Percentiles rank a stretch among this genome's conserved stretches.
Evolutionary conservation across 2,797 vertebrate species (phyloP).

Genomic region (Echiichthys vipera): DNA sequence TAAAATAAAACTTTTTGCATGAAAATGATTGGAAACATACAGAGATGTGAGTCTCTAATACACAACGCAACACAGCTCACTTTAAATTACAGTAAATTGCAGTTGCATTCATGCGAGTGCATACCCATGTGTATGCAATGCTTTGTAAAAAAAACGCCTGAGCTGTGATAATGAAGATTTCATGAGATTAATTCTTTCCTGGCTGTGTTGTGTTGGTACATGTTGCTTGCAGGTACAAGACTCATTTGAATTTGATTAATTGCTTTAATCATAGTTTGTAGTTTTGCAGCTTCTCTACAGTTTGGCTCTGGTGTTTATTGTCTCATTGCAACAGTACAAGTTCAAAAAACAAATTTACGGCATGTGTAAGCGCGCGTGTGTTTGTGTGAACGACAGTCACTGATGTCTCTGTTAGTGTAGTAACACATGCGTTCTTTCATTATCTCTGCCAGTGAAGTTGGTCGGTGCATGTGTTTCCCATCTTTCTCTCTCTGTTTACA

Average conservation of each 20-base stretch:
- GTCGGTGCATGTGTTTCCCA: slow-evolving; percentile 6
- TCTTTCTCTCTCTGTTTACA: slow-evolving; percentile 27
- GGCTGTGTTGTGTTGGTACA: slow-evolving; percentile 7
- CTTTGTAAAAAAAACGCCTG: slow-evolving; percentile 19
- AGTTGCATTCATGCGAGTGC: background rate
- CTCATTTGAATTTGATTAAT: slow-evolving; percentile 48
- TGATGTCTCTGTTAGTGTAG: slow-evolving; percentile 14
- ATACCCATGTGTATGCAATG: background rate
- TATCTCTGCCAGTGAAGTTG: slow-evolving; percentile 31
- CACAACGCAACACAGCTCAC: background rate
- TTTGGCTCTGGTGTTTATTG: slow-evolving; percentile 34
- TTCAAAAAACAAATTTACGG: background rate
- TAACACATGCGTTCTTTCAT: slow-evolving; percentile 37
- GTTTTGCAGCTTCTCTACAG: slow-evolving; percentile 17
- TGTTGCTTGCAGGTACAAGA: slow-evolving; percentile 22
- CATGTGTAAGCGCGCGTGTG: background rate
- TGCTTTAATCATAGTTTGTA: slow-evolving; percentile 59
- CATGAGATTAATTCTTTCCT: slow-evolving; percentile 37
- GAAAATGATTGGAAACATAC: background rate
- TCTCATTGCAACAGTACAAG: slow-evolving; percentile 22
- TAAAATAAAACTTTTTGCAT: slow-evolving; percentile 12
- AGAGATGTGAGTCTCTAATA: background rate
- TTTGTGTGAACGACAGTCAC: background rate
- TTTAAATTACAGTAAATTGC: slow-evolving; percentile 12
- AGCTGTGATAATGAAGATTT: slow-evolving; percentile 41